Conservation (phyloP, 2,113 vertebrate species). For the Semicossyphus pulcher region DNA sequence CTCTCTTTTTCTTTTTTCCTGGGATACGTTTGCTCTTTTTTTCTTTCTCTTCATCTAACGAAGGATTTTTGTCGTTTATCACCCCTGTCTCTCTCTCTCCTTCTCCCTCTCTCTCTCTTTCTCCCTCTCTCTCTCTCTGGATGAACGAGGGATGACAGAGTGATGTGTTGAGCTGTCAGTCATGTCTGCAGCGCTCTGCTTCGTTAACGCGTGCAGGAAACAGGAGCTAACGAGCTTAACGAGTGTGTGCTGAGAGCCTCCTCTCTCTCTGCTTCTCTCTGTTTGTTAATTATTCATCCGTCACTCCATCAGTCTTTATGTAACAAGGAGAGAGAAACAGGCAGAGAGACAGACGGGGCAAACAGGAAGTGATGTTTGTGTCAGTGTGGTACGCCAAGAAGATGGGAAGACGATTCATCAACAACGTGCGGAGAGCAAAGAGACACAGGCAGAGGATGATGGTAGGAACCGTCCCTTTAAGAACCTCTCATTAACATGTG, state of each 20-base stretch:
- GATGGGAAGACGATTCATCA: slow-evolving; percentile 84
- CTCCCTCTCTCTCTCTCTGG: not conserved
- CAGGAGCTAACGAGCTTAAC: slow-evolving; percentile 5
- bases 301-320: slow-evolving; percentile 55
- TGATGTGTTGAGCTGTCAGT: slow-evolving; percentile 35
- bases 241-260: slow-evolving; percentile 25
- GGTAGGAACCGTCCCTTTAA: slow-evolving; percentile 55
- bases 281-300: slow-evolving; percentile 54
- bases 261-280: not conserved
- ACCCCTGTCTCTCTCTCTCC: not conserved
- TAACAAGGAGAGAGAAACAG: slow-evolving; percentile 41
- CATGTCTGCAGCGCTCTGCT: slow-evolving; percentile 14
- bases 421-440: slow-evolving; percentile 83
- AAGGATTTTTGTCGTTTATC: not conserved
- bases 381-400: slow-evolving; percentile 89
- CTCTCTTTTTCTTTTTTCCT: slow-evolving; percentile 9
- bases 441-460: slow-evolving; percentile 82
- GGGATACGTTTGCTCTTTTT: not conserved
- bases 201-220: slow-evolving; percentile 16
- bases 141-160: slow-evolving; percentile 18
- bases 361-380: slow-evolving; percentile 80
- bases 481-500: not conserved
- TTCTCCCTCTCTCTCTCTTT: not conserved
- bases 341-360: slow-evolving; percentile 4
- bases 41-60: not conserved